These are phyloP conservation scores for Dinothrombium tinctorium DNA, from an alignment of 1,140 invertebrate species.

Conservation along the genomic window DNA sequence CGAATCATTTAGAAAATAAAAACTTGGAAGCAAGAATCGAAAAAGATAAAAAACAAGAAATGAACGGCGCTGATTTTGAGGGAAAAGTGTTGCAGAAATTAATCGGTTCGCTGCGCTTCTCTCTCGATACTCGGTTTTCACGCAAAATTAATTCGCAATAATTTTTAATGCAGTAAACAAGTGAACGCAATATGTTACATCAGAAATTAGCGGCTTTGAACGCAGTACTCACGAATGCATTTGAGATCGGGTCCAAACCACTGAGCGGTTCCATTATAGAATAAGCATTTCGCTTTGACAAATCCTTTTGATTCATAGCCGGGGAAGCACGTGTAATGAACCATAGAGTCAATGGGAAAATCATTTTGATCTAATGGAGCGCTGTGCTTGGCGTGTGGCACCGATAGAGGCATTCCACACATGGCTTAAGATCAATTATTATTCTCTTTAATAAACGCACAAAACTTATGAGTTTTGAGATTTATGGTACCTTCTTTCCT, in stretches of 20 bases:
- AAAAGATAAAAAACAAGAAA: too few species aligned
- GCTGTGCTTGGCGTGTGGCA: slow-evolving; percentile 66
- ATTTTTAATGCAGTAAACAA: too few species aligned
- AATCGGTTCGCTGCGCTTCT: too few species aligned
- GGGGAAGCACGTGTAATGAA: slow-evolving; percentile 71
- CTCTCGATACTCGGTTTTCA: too few species aligned
- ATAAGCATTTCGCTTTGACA: slow-evolving; percentile 61
- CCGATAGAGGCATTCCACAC: slow-evolving; percentile 58
- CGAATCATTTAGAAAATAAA: too few species aligned
- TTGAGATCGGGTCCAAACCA: slow-evolving; percentile 85
- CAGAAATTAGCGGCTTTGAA: too few species aligned
- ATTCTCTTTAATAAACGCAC: not conserved
- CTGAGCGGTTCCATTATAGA: slow-evolving; percentile 53
- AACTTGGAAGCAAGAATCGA: too few species aligned
- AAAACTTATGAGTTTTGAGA: not conserved
- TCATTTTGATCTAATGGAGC: slow-evolving; percentile 29
- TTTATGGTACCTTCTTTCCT: slow-evolving; percentile 48
- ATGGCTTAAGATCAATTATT: slow-evolving; percentile 37
- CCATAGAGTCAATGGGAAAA: slow-evolving; percentile 31
- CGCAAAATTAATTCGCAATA: too few species aligned
- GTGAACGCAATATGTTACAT: too few species aligned
- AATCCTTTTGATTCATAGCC: slow-evolving; percentile 58
- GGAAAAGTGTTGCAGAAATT: too few species aligned
- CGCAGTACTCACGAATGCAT: slow-evolving; percentile 63
- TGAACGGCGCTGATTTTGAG: too few species aligned